Conservation (phyloP, 2,888 invertebrate genomes). For the Cheilosia scutellata region DNA sequence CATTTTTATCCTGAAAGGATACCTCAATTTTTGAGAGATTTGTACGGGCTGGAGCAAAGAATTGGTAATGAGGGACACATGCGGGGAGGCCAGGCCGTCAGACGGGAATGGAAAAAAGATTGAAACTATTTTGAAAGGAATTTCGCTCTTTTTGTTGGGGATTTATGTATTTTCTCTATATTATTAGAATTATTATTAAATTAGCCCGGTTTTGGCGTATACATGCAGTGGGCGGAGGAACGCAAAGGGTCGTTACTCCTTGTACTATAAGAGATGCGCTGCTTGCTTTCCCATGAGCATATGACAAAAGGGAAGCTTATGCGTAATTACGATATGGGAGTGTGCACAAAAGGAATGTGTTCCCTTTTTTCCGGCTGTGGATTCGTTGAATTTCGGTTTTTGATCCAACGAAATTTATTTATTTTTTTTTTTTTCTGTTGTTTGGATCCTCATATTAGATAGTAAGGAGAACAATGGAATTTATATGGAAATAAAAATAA, state of each 20-base stretch:
- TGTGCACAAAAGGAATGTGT: constrained; percentile 64
- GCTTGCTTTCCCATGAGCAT: constrained; percentile 45
- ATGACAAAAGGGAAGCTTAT: constrained; percentile 64
- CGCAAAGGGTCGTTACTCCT: constrained; percentile 56
- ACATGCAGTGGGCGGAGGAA: constrained; percentile 16
- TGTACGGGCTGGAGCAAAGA: constrained; percentile 66
- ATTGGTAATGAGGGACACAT: constrained; percentile 67
- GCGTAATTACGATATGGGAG: constrained; percentile 68
- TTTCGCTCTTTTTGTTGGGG: constrained; percentile 63
- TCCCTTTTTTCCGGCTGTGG: constrained; percentile 38
- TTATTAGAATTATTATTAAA: constrained; percentile 76
- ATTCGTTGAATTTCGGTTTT: background rate
- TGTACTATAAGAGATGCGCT: constrained; percentile 28
- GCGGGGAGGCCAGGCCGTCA: background rate
- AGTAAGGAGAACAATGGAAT: too few relatives aligned
- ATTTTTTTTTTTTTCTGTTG: too few relatives aligned
- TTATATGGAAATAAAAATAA: too few relatives aligned
- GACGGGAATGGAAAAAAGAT: constrained; percentile 49
- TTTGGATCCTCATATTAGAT: too few relatives aligned
- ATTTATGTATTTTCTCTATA: constrained; percentile 48
- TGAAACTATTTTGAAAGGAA: constrained; percentile 76
- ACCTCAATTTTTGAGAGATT: constrained; percentile 74
- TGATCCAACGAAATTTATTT: background rate
- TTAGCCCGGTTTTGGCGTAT: constrained; percentile 69
- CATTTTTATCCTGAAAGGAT: constrained; percentile 76